Conservation (phyloP, 2,113 vertebrate genomes). For the Pithys albifrons region DNA sequence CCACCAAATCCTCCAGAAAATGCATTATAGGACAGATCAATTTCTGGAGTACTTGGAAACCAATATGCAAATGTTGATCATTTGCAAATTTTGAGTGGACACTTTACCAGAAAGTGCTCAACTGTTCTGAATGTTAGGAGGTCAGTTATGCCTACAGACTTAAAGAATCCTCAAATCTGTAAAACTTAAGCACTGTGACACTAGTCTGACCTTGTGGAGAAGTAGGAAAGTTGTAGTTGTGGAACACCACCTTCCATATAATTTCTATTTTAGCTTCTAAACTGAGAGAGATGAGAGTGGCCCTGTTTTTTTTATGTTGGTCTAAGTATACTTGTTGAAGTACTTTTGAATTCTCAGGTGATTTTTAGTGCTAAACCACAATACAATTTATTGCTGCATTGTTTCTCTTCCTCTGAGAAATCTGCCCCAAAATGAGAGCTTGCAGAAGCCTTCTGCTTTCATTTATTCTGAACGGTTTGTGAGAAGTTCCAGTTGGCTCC, state of each 20-base stretch:
- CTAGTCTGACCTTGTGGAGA: neutral
- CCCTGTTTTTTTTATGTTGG: neutral
- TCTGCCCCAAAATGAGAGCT: neutral
- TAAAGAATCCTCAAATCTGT: neutral
- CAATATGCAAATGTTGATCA: fast-evolving
- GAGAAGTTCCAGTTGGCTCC: neutral
- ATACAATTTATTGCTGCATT: neutral
- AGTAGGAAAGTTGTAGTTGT: neutral
- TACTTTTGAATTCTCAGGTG: neutral
- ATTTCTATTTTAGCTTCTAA: neutral
- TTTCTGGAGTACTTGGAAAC: neutral
- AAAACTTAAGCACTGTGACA: neutral
- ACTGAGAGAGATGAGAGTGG: neutral
- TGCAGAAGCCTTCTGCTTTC: neutral
- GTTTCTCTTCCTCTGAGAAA: neutral
- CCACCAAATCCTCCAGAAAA: too few species aligned
- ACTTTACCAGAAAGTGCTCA: neutral
- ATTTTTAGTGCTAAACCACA: neutral
- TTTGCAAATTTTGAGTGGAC: neutral
- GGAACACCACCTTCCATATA: neutral
- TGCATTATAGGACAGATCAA: neutral
- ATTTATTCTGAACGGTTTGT: neutral
- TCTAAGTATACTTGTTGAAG: neutral
- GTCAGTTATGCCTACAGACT: neutral
- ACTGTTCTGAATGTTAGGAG: neutral